Percentiles rank a stretch among this genome's conserved stretches.
Evolutionary conservation across 2,888 invertebrate genomes (phyloP).

Genomic region (Tillus elongatus): DNA sequence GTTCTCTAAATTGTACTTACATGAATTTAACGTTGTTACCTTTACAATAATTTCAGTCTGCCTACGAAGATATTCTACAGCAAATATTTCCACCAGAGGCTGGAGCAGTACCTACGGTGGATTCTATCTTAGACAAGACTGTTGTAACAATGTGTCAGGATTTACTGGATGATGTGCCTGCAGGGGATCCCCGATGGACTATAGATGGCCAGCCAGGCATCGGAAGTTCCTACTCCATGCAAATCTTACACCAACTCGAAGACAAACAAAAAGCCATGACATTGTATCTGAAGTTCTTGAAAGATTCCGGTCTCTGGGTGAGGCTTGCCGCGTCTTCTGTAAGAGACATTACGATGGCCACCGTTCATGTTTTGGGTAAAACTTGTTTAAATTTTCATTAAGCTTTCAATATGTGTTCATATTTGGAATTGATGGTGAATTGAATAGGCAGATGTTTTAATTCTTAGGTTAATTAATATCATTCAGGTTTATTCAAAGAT

Average conservation of each 20-base stretch:
- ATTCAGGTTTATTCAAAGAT: not conserved
- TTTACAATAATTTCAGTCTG: constrained; percentile 30
- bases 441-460: no score
- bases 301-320: constrained; percentile 57
- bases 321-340: constrained; percentile 43
- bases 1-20: no score
- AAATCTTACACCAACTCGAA: constrained; percentile 73
- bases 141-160: constrained; percentile 63
- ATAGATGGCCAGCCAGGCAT: constrained; percentile 42
- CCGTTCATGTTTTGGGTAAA: constrained; percentile 40
- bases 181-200: constrained; percentile 74
- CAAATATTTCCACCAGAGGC: constrained; percentile 43
- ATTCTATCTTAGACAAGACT: constrained; percentile 49
- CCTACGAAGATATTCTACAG: constrained; percentile 43
- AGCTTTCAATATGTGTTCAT: not conserved
- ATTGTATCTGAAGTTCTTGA: constrained; percentile 67
- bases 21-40: constrained; percentile 2
- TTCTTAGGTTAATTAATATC: not conserved
- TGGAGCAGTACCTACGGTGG: constrained; percentile 37
- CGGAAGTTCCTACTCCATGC: constrained; percentile 70
- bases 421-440: constrained; percentile 5
- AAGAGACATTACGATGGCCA: constrained; percentile 45
- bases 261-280: constrained; percentile 75
- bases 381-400: no score
- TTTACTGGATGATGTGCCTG: constrained; percentile 79